Evolutionary conservation across 2,797 vertebrate species (phyloP).

Genomic region (Taenioides sp.): DNA sequence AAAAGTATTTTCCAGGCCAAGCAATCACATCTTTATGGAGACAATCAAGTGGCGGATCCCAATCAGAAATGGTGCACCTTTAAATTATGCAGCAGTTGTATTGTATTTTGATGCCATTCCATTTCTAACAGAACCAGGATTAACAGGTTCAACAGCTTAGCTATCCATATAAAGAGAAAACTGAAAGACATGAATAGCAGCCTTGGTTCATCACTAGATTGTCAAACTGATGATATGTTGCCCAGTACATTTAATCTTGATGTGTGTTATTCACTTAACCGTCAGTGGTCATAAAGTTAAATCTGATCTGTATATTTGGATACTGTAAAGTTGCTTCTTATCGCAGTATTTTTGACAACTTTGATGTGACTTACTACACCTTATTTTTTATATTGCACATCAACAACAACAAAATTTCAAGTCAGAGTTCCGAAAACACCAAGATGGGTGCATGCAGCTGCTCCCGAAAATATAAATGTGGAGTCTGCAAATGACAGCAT

Average conservation of each 20-base stretch:
- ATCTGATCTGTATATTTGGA: not conserved
- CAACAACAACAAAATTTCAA: constrained; percentile 51
- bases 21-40: too few species aligned
- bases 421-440: constrained; percentile 54
- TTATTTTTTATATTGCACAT: constrained; percentile 64
- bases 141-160: not conserved
- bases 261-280: not conserved
- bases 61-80: too few species aligned
- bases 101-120: not conserved
- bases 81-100: too few species aligned
- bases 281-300: not conserved
- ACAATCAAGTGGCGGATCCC: too few species aligned
- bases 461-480: constrained; percentile 43
- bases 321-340: not conserved
- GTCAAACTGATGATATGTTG: not conserved
- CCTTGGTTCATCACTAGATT: not conserved
- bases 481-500: constrained; percentile 46
- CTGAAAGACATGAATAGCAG: too few species aligned
- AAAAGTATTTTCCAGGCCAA: too few species aligned
- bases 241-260: not conserved
- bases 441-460: constrained; percentile 57
- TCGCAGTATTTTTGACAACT: not conserved
- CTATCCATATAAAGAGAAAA: not conserved
- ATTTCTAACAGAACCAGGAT: not conserved
- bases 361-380: constrained; percentile 31